Evolutionary conservation across 2,797 vertebrate species (phyloP).

Genomic region (Ctenopoma kingsleyae): DNA sequence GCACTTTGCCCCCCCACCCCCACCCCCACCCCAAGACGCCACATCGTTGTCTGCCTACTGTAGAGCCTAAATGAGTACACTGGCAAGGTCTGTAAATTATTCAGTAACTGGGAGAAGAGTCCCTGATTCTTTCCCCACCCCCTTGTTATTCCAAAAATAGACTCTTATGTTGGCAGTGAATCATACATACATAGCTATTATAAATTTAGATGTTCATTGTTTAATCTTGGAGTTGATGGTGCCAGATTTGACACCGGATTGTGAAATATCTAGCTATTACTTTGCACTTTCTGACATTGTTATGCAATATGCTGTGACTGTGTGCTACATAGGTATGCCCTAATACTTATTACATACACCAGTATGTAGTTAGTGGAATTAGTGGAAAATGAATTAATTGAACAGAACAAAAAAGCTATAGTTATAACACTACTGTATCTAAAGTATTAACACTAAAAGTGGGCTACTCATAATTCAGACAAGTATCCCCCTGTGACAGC

Average conservation of each 20-base stretch:
- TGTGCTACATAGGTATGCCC: background rate
- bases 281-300: slow-evolving; percentile 19
- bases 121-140: slow-evolving; percentile 56
- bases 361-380: too few relatives aligned
- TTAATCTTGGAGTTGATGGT: slow-evolving; percentile 6
- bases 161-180: slow-evolving; percentile 60
- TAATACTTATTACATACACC: background rate
- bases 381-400: too few relatives aligned
- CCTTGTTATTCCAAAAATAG: slow-evolving; percentile 74
- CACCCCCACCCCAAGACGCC: background rate
- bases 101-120: slow-evolving; percentile 83
- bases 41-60: slow-evolving; percentile 65
- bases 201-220: slow-evolving; percentile 47
- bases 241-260: slow-evolving; percentile 18
- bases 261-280: slow-evolving; percentile 26
- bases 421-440: too few relatives aligned
- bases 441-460: too few relatives aligned
- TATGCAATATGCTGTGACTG: background rate
- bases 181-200: slow-evolving; percentile 59
- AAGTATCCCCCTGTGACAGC: too few relatives aligned
- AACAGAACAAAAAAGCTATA: too few relatives aligned
- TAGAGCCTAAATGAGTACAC: slow-evolving; percentile 80
- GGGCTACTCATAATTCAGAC: too few relatives aligned
- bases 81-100: slow-evolving; percentile 83
- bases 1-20: slow-evolving; percentile 9